Conservation (phyloP, 2,797 vertebrate genomes). For the Apodemus agrarius region DNA sequence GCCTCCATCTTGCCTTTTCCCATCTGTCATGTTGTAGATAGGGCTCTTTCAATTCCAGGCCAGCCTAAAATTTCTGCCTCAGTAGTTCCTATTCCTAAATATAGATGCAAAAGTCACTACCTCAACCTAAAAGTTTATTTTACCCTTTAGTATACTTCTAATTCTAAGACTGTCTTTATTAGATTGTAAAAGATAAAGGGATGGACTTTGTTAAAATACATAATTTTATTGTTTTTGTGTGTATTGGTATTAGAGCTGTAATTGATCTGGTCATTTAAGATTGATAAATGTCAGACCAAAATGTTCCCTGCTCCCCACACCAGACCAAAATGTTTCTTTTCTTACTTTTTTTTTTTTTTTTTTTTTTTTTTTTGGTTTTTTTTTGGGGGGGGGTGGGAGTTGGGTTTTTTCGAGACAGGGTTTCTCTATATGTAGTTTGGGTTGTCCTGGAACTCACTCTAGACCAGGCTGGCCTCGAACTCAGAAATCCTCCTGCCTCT, state of each 20-base stretch:
- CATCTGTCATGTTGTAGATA: not conserved
- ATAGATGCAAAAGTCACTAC: not conserved
- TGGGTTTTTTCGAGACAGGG: too few species aligned
- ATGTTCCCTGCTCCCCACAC: not conserved
- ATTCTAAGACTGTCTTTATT: not conserved
- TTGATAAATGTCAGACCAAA: not conserved
- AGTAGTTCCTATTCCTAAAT: not conserved
- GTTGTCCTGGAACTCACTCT: too few species aligned
- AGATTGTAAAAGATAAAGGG: constrained; percentile 22
- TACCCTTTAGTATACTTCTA: not conserved
- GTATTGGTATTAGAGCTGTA: not conserved
- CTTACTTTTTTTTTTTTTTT: too few species aligned
- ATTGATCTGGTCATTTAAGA: not conserved
- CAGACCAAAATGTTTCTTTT: not conserved
- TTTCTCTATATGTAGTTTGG: too few species aligned
- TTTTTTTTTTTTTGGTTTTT: too few species aligned
- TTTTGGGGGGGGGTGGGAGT: too few species aligned
- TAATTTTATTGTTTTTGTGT: constrained; percentile 17
- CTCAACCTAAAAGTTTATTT: not conserved
- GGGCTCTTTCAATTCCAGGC: not conserved
- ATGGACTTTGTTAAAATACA: not conserved
- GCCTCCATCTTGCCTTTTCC: too few species aligned
- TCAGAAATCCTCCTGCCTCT: too few species aligned
- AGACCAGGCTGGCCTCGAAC: too few species aligned
- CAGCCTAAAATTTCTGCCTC: not conserved